phyloP scores from a whole-genome alignment of 2,797 vertebrate species.

The Selene dorsalis region DNA sequence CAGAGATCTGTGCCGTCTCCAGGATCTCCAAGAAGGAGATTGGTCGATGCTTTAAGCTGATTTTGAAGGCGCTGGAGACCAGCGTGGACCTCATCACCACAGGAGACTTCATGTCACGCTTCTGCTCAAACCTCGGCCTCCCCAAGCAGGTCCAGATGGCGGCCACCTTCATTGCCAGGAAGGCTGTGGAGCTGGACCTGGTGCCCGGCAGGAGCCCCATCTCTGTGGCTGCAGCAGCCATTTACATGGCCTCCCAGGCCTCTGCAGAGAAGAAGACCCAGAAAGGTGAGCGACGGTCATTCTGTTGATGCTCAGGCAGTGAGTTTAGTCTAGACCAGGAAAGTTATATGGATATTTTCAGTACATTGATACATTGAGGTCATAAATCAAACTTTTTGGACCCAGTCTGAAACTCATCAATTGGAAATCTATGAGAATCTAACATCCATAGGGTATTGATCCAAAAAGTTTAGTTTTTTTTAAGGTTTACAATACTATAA shows the following conservation, averaged over 20 bases:
- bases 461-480: no score
- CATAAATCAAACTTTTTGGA: no score
- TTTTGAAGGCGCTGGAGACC: slow-evolving; percentile 97
- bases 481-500: no score
- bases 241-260: slow-evolving; percentile 99
- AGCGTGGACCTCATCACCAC: slow-evolving; percentile 99
- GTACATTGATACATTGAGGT: no score
- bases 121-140: slow-evolving; percentile 94
- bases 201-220: slow-evolving; percentile 98
- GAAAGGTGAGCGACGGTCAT: slow-evolving; percentile 89
- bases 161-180: slow-evolving; percentile 95
- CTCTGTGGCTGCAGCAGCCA: slow-evolving; percentile 97
- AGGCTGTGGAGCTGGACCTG: slow-evolving; percentile 96
- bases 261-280: slow-evolving; percentile 98
- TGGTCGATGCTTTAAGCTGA: slow-evolving; percentile 94
- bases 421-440: no score
- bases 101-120: slow-evolving; percentile 98
- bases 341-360: no score
- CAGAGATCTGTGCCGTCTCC: slow-evolving; percentile 98
- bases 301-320: neutral
- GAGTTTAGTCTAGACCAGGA: neutral
- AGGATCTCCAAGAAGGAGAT: slow-evolving; percentile 99
- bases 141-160: slow-evolving; percentile 99
- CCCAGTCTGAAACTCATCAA: no score
- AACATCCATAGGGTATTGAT: no score